Percentiles rank a stretch among this genome's conserved stretches.
These are phyloP conservation scores for Urophycis tenuis DNA, from an alignment of 2,797 vertebrate genomes.

Conservation along the genomic window DNA sequence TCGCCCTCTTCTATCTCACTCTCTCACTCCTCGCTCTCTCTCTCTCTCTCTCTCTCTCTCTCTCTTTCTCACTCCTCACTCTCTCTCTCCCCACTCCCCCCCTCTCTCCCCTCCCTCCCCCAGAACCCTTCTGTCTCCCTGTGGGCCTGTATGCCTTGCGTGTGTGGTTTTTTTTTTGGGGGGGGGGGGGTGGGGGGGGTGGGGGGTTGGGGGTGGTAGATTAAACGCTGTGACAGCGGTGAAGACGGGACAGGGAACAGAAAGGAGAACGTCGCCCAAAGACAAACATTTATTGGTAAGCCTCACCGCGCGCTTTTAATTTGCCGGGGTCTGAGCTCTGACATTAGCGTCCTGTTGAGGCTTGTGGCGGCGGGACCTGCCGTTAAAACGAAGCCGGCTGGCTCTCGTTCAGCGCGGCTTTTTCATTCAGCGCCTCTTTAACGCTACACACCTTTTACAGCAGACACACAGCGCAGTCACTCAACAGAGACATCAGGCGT, in stretches of 20 bases:
- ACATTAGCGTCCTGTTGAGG: conserved; percentile 61
- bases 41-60: too few relatives aligned
- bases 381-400: background rate
- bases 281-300: conserved; percentile 64
- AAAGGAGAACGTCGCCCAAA: conserved; percentile 62
- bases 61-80: background rate
- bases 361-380: conserved; percentile 30
- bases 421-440: background rate
- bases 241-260: conserved; percentile 60
- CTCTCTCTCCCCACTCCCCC: conserved; percentile 10
- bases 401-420: background rate
- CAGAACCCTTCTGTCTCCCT: conserved; percentile 6
- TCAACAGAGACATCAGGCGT: background rate
- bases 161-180: conserved; percentile 26
- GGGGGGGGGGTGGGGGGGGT: too few relatives aligned
- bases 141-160: conserved; percentile 33
- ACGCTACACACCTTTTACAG: background rate
- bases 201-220: conserved; percentile 20
- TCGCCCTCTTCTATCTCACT: background rate
- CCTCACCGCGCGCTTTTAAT: conserved; percentile 61
- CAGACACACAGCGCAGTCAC: background rate
- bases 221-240: conserved; percentile 24
- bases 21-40: background rate
- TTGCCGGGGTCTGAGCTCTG: conserved; percentile 40
- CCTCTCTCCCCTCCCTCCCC: background rate